phyloP scores from a whole-genome alignment of 1,140 invertebrate species.

The Sipha flava region DNA sequence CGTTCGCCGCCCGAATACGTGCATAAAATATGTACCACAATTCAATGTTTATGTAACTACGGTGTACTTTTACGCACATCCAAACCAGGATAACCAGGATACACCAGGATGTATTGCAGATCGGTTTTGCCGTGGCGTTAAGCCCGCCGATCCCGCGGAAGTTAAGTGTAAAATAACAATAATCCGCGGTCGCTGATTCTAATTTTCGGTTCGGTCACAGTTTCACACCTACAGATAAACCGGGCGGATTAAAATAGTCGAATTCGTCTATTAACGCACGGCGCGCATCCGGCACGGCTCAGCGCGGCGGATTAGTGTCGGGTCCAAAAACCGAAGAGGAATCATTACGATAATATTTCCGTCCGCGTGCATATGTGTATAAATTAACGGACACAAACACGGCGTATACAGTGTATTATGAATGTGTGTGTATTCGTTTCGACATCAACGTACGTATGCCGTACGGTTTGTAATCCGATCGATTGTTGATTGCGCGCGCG shows the following conservation, averaged over 20 bases:
- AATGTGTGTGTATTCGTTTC: background rate
- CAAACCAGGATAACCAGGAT: too few relatives aligned
- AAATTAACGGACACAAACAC: too few relatives aligned
- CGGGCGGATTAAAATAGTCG: slow-evolving; percentile 1
- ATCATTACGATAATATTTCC: background rate
- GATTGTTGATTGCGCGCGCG: too few relatives aligned
- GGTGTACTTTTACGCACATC: too few relatives aligned
- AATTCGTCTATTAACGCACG: slow-evolving; percentile 11
- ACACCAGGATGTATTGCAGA: too few relatives aligned
- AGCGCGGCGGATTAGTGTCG: too few relatives aligned
- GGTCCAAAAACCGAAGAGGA: background rate
- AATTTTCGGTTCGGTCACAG: background rate
- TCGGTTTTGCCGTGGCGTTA: background rate
- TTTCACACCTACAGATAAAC: slow-evolving; percentile 1
- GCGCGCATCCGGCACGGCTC: background rate
- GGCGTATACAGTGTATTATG: too few relatives aligned
- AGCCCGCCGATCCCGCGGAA: background rate
- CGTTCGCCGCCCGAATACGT: too few relatives aligned
- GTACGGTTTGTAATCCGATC: background rate
- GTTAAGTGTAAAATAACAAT: background rate
- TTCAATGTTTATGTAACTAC: too few relatives aligned
- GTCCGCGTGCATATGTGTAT: too few relatives aligned
- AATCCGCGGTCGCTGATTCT: background rate
- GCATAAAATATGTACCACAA: too few relatives aligned
- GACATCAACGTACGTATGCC: background rate